These are phyloP conservation scores for Ameiurus melas DNA, from an alignment of 2,113 vertebrate species.

Conservation along the genomic window DNA sequence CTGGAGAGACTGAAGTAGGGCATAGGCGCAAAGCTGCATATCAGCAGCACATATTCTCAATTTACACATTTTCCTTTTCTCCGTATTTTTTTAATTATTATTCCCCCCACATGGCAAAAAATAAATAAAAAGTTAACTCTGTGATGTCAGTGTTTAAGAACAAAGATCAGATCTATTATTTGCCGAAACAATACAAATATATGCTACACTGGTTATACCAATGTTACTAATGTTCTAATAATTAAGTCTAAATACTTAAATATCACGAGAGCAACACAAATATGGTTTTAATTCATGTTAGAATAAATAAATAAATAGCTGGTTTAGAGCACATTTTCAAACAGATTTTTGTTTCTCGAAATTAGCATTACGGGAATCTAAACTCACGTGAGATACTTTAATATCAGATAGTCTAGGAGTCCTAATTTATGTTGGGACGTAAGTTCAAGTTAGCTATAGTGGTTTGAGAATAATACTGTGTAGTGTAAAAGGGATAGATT, in stretches of 20 bases:
- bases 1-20: not conserved
- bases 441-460: not conserved
- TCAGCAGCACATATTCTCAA: not conserved
- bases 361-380: no score
- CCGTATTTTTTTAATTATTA: not conserved
- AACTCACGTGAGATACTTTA: no score
- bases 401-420: not conserved
- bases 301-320: not conserved
- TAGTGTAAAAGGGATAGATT: not conserved
- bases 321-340: not conserved
- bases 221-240: not conserved
- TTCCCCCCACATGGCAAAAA: not conserved
- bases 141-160: not conserved
- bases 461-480: not conserved
- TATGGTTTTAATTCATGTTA: not conserved
- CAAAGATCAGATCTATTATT: not conserved
- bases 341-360: no score
- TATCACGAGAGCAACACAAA: not conserved
- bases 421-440: not conserved
- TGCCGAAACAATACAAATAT: not conserved
- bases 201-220: not conserved
- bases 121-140: not conserved
- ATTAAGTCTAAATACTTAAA: not conserved
- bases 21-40: not conserved
- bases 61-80: not conserved